Conservation (phyloP, 2,113 vertebrate genomes). For the Etheostoma cragini region DNA sequence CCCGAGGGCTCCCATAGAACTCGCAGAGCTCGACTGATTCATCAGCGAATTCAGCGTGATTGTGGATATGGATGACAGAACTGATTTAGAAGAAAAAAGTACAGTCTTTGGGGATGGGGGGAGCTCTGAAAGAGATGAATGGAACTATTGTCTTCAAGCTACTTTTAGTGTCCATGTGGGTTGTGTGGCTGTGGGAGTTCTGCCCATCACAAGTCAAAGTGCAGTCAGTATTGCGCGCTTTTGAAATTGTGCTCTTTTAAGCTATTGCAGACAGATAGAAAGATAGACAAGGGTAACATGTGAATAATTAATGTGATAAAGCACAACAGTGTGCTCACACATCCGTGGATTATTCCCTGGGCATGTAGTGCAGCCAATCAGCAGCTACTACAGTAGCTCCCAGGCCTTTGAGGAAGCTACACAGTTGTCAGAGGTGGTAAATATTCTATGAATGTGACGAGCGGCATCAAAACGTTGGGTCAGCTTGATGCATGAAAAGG, state of each 20-base stretch:
- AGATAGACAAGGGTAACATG: background rate
- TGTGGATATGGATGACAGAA: slow-evolving; percentile 43
- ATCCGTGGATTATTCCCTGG: background rate
- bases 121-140: slow-evolving; percentile 40
- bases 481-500: slow-evolving; percentile 9
- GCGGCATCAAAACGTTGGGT: slow-evolving; percentile 5
- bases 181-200: slow-evolving; percentile 5
- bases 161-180: slow-evolving; percentile 33
- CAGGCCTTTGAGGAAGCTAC: background rate
- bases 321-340: background rate
- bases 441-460: background rate
- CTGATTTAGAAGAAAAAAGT: slow-evolving; percentile 14
- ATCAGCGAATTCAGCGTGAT: slow-evolving; percentile 29
- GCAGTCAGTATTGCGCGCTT: slow-evolving; percentile 16
- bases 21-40: slow-evolving; percentile 41
- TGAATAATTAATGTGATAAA: slow-evolving; percentile 17
- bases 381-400: background rate
- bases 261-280: background rate
- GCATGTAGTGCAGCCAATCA: slow-evolving; percentile 13
- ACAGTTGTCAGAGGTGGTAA: too few relatives aligned
- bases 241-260: background rate
- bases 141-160: slow-evolving; percentile 44
- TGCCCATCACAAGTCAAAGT: slow-evolving; percentile 30
- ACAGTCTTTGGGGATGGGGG: slow-evolving; percentile 8
- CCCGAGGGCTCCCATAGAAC: slow-evolving; percentile 50